A percentile compares a stretch with the other conserved stretches of the same genome.
Evolutionary conservation across 2,113 vertebrate genomes (phyloP).

Genomic region (Sterna hirundo): DNA sequence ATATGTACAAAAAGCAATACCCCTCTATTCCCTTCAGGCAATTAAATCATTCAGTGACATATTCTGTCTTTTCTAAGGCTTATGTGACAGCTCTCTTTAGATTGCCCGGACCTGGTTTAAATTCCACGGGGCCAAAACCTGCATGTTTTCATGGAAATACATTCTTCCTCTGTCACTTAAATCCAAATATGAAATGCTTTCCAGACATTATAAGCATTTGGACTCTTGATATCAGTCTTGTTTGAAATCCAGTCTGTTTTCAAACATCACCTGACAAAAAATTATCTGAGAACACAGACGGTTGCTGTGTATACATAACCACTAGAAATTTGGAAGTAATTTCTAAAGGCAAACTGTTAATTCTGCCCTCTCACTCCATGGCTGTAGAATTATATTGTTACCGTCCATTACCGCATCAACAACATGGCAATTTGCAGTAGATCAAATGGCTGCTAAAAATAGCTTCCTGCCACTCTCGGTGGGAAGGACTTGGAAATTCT

Average conservation of each 20-base stretch:
- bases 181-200: neutral
- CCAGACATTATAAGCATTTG: neutral
- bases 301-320: neutral
- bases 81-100: neutral
- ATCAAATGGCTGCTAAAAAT: neutral
- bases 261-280: neutral
- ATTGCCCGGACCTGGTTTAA: neutral
- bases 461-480: neutral
- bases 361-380: neutral
- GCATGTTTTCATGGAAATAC: neutral
- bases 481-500: neutral
- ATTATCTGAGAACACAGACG: neutral
- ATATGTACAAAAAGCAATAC: neutral
- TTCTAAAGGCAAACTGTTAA: neutral
- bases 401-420: neutral
- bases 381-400: neutral
- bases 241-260: neutral
- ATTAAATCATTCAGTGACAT: neutral
- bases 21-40: neutral
- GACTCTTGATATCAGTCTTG: neutral
- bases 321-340: neutral
- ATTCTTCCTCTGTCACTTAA: neutral
- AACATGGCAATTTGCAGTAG: neutral
- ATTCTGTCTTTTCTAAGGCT: neutral
- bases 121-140: neutral